Evolutionary conservation across 2,888 invertebrate genomes (phyloP).

Genomic region (Abrostola tripartita): DNA sequence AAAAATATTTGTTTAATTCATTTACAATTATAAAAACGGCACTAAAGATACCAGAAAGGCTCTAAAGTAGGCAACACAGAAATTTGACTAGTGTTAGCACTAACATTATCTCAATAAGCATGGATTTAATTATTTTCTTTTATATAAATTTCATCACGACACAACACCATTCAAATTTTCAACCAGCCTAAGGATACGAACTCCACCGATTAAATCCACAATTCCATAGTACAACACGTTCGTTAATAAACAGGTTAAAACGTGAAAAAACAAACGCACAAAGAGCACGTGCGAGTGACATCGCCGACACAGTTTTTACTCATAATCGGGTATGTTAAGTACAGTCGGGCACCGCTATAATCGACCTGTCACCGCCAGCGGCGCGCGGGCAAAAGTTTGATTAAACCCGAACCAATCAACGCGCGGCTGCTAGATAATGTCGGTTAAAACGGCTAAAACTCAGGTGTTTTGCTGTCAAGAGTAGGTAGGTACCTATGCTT

Average conservation of each 20-base stretch:
- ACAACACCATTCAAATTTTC: too few species aligned
- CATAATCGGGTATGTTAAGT: slow-evolving; percentile 67
- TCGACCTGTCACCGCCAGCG: slow-evolving; percentile 68
- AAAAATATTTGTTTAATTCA: too few species aligned
- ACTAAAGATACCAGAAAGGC: too few species aligned
- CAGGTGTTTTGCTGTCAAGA: slow-evolving; percentile 53
- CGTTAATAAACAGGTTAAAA: not conserved
- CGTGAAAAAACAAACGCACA: slow-evolving; percentile 32
- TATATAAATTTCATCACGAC: too few species aligned
- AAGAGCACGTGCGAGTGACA: slow-evolving; percentile 49
- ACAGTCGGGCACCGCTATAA: slow-evolving; percentile 61
- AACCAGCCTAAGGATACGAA: too few species aligned
- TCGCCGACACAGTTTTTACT: slow-evolving; percentile 64
- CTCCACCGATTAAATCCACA: too few species aligned
- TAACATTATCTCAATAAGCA: too few species aligned
- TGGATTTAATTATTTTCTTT: too few species aligned
- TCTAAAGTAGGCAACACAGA: too few species aligned
- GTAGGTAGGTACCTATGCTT: slow-evolving; percentile 26
- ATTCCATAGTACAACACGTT: slow-evolving; percentile 9
- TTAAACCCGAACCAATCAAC: slow-evolving; percentile 68
- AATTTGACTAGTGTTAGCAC: too few species aligned
- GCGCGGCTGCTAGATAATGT: slow-evolving; percentile 46
- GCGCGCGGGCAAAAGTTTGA: slow-evolving; percentile 65
- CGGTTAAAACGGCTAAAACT: slow-evolving; percentile 18
- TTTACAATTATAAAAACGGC: too few species aligned